Conservation (phyloP, 2,113 vertebrate species). For the Chinchilla lanigera region DNA sequence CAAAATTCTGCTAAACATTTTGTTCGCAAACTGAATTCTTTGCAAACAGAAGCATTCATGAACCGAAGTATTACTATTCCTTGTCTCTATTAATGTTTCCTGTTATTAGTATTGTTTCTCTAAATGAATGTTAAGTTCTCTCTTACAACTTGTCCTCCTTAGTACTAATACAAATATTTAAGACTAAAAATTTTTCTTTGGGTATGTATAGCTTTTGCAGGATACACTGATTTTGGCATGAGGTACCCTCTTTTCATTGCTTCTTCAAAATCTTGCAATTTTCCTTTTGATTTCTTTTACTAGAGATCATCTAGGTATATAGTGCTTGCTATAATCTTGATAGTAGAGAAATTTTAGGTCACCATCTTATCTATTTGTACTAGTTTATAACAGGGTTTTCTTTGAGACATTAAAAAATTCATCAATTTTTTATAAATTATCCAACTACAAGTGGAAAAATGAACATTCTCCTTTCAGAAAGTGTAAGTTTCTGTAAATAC, state of each 20-base stretch:
- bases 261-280: not conserved
- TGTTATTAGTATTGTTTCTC: not conserved
- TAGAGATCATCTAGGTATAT: not conserved
- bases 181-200: not conserved
- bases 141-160: not conserved
- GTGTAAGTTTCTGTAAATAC: not conserved
- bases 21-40: no score
- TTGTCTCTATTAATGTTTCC: not conserved
- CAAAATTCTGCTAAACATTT: no score
- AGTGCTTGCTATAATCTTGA: not conserved
- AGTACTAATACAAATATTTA: not conserved
- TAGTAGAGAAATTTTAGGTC: not conserved
- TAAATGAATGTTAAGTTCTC: not conserved
- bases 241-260: not conserved
- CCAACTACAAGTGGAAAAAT: not conserved
- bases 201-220: not conserved
- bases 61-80: not conserved
- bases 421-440: not conserved
- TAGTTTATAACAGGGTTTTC: not conserved
- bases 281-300: not conserved
- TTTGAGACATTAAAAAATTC: not conserved
- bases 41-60: no score
- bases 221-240: not conserved
- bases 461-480: not conserved
- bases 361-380: not conserved